These are phyloP conservation scores for Rhinoderma darwinii DNA, from an alignment of 2,113 vertebrate species.

Conservation along the genomic window DNA sequence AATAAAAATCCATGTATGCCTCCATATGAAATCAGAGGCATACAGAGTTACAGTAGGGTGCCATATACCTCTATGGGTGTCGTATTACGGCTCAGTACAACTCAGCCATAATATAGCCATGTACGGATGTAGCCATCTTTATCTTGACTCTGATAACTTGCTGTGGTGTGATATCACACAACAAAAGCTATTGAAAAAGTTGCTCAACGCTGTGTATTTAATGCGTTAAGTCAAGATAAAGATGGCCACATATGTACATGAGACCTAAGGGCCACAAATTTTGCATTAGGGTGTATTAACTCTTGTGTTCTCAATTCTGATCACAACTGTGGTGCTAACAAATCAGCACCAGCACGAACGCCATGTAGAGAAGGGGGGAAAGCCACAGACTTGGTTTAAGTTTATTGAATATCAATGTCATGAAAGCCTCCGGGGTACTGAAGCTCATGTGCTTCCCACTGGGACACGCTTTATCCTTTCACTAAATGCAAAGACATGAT, in stretches of 20 bases:
- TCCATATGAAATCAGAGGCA: background rate
- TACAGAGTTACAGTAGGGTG: background rate
- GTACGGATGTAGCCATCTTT: too few relatives aligned
- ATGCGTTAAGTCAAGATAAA: too few relatives aligned
- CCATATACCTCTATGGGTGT: background rate
- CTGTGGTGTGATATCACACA: too few relatives aligned
- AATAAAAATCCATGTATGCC: too few relatives aligned
- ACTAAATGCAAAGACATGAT: background rate
- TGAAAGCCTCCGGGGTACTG: background rate
- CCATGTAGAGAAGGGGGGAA: background rate
- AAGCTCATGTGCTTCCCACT: background rate
- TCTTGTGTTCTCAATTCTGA: background rate
- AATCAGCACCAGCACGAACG: background rate
- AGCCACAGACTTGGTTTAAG: background rate
- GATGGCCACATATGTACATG: too few relatives aligned
- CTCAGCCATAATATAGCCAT: background rate
- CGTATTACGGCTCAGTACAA: background rate
- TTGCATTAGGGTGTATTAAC: background rate
- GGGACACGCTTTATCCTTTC: background rate
- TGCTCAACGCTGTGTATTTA: too few relatives aligned
- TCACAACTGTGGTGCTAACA: background rate
- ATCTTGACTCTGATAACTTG: too few relatives aligned
- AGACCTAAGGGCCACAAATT: background rate
- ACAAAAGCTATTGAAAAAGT: too few relatives aligned
- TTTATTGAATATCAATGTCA: constrained; percentile 11